Evolutionary conservation across 2,888 invertebrate species (phyloP).

Genomic region (Scaptomyza caliginosa): DNA sequence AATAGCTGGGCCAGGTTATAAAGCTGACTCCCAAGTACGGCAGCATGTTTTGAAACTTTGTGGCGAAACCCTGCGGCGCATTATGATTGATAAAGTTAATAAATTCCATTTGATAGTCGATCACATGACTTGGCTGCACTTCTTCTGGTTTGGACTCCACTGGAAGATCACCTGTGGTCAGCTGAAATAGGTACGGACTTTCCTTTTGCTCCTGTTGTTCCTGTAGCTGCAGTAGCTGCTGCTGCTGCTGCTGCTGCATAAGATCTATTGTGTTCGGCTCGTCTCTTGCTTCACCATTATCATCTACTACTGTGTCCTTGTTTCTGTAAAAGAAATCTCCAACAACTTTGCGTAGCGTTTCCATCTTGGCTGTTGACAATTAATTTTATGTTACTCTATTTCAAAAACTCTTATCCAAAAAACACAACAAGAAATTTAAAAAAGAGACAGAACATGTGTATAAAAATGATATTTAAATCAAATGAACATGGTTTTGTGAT

Average conservation of each 20-base stretch:
- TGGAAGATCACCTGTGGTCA: constrained; percentile 26
- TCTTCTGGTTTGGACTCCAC: neutral
- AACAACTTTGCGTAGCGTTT: constrained; percentile 28
- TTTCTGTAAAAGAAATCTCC: neutral
- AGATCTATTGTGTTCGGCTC: constrained; percentile 17
- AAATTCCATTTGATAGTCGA: constrained; percentile 57
- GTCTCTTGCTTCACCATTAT: neutral
- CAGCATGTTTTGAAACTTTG: constrained; percentile 51
- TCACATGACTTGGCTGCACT: neutral
- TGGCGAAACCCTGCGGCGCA: constrained; percentile 59
- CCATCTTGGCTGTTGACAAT: constrained; percentile 23
- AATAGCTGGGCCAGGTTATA: constrained; percentile 70
- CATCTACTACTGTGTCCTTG: neutral
- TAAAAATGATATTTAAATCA: constrained; percentile 20
- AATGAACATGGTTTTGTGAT: constrained; percentile 2
- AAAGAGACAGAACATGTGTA: too few species aligned
- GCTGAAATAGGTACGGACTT: neutral
- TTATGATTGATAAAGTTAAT: constrained; percentile 60
- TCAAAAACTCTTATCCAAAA: constrained; percentile 1
- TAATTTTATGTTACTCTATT: constrained; percentile 6
- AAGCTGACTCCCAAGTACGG: constrained; percentile 66
- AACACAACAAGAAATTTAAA: neutral
- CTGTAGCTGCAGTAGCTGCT: neutral
- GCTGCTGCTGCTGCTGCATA: constrained; percentile 32
- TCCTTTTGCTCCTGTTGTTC: neutral